Conservation (phyloP, 1,140 invertebrate genomes). For the Lasioglossum baleicum region DNA sequence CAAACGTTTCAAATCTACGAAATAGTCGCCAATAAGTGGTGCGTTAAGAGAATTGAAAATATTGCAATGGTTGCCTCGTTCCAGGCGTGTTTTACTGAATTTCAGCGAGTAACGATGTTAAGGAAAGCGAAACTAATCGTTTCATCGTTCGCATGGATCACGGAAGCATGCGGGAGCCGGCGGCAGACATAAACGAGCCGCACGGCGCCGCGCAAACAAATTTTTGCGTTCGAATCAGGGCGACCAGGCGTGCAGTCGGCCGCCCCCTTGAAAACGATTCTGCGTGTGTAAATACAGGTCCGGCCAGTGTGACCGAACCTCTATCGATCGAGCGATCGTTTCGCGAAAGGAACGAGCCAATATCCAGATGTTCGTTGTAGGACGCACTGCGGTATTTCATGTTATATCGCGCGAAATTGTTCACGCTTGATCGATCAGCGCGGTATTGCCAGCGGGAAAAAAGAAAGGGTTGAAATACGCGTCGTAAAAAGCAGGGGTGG, state of each 20-base stretch:
- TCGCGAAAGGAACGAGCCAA: constrained; percentile 26
- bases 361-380: constrained; percentile 24
- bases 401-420: background rate
- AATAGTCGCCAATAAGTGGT: too few relatives aligned
- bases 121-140: background rate
- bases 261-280: constrained; percentile 25
- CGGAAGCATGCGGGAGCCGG: background rate
- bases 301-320: constrained; percentile 15
- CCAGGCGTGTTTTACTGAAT: too few relatives aligned
- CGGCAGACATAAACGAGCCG: background rate
- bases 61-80: too few relatives aligned
- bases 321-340: constrained; percentile 49
- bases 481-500: too few relatives aligned
- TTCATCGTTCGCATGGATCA: background rate
- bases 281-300: background rate
- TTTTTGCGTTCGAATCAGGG: constrained; percentile 30
- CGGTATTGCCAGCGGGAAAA: background rate
- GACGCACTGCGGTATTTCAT: constrained; percentile 56
- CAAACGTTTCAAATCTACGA: too few relatives aligned
- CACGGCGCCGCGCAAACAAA: constrained; percentile 20
- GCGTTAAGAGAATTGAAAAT: too few relatives aligned
- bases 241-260: constrained; percentile 10
- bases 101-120: too few relatives aligned
- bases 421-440: background rate
- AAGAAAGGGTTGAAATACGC: background rate